phyloP scores from a whole-genome alignment of 1,140 invertebrate species.

The Cherax destructor region DNA sequence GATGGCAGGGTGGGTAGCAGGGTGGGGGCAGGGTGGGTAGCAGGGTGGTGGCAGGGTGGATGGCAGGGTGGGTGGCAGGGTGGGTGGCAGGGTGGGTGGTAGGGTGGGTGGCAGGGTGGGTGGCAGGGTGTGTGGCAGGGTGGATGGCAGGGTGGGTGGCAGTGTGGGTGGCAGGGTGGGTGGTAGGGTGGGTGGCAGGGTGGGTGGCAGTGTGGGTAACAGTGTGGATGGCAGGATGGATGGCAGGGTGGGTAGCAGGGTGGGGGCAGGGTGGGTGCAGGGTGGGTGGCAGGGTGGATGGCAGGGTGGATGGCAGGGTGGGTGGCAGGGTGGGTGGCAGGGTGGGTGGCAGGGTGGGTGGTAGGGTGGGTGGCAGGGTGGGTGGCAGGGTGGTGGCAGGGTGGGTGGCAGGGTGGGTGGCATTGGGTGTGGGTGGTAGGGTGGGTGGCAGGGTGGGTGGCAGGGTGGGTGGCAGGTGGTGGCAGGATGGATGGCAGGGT shows the following conservation, averaged over 20 bases:
- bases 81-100: background rate
- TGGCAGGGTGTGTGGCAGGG: background rate
- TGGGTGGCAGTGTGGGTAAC: background rate
- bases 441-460: too few relatives aligned
- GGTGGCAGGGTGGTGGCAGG: too few relatives aligned
- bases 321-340: background rate
- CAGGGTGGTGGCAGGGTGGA: background rate
- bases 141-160: background rate
- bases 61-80: background rate
- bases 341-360: background rate
- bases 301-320: background rate
- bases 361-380: background rate
- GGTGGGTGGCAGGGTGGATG: background rate
- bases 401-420: too few relatives aligned
- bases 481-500: too few relatives aligned
- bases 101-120: too few relatives aligned
- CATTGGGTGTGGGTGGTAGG: background rate
- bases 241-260: background rate
- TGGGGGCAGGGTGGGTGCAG: background rate
- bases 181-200: background rate
- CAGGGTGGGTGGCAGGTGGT: too few relatives aligned
- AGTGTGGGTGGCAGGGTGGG: background rate
- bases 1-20: too few relatives aligned
- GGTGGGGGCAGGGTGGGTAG: background rate
- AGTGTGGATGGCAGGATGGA: too few relatives aligned